These are phyloP conservation scores for Leiothrix lutea DNA, from an alignment of 2,113 vertebrate genomes.

Conservation along the genomic window DNA sequence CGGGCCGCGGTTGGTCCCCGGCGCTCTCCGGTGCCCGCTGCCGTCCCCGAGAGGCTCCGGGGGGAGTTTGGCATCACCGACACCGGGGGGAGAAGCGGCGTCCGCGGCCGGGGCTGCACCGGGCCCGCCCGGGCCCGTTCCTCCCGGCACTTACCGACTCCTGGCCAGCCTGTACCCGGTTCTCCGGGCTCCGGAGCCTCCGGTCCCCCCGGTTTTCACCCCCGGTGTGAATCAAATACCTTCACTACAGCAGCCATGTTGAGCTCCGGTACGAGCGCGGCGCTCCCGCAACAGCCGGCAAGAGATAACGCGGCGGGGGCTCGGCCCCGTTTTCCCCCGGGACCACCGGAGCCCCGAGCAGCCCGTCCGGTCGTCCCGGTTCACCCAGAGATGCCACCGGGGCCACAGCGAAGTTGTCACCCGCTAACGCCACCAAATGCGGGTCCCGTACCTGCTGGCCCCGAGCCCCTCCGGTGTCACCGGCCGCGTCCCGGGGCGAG, in stretches of 20 bases:
- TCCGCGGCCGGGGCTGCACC: not conserved
- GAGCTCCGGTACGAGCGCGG: slow-evolving; percentile 12
- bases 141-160: not conserved
- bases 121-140: not conserved
- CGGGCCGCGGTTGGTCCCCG: too few species aligned
- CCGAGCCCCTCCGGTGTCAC: not conserved
- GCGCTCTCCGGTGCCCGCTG: too few species aligned
- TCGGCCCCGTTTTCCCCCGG: not conserved
- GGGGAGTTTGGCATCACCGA: too few species aligned
- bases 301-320: not conserved
- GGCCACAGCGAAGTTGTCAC: not conserved
- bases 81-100: not conserved
- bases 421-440: not conserved
- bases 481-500: too few species aligned
- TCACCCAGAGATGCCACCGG: not conserved
- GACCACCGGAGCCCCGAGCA: not conserved
- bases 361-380: too few species aligned
- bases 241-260: slow-evolving; percentile 53
- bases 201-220: not conserved
- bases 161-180: not conserved
- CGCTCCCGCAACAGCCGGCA: not conserved
- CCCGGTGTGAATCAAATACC: slow-evolving; percentile 3
- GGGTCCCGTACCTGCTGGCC: not conserved
- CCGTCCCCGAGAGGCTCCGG: too few species aligned
- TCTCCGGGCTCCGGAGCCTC: not conserved